A percentile compares a stretch with the other conserved stretches of the same genome.
These are phyloP conservation scores for Erpornis zantholeuca DNA, from an alignment of 2,113 vertebrate species.

Conservation along the genomic window DNA sequence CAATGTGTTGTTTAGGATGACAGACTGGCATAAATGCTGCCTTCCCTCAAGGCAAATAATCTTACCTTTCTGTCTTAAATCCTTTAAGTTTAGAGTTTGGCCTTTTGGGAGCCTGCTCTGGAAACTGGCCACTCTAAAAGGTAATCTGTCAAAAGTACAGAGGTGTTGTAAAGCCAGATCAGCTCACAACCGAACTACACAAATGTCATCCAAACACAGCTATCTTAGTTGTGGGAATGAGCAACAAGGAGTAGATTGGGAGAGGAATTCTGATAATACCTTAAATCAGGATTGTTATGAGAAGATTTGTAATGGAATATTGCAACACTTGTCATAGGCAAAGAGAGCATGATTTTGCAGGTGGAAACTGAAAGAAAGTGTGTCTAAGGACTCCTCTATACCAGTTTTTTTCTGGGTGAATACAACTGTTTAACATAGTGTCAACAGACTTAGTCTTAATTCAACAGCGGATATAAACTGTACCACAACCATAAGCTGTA, in stretches of 20 bases:
- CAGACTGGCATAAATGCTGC: neutral
- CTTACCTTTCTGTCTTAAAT: neutral
- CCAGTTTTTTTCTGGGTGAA: neutral
- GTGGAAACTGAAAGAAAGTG: neutral
- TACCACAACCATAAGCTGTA: neutral
- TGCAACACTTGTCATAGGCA: neutral
- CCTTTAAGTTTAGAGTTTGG: neutral
- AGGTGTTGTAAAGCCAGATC: neutral
- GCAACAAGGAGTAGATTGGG: rapidly evolving
- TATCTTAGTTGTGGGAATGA: neutral
- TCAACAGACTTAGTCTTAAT: neutral
- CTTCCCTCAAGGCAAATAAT: neutral
- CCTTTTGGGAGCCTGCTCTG: neutral
- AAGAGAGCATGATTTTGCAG: neutral
- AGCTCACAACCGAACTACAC: rapidly evolving
- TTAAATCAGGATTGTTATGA: neutral
- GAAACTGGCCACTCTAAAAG: neutral
- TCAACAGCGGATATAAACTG: neutral
- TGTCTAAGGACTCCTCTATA: neutral
- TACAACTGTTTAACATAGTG: neutral
- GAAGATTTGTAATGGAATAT: neutral
- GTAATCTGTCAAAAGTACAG: neutral
- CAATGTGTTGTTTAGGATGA: neutral
- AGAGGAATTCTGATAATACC: neutral
- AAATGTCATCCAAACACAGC: neutral